Evolutionary conservation across 1,140 invertebrate species (phyloP), one percentile per base, ranked within the genome.

Genomic region (Dendroctonus ponderosae): DNA sequence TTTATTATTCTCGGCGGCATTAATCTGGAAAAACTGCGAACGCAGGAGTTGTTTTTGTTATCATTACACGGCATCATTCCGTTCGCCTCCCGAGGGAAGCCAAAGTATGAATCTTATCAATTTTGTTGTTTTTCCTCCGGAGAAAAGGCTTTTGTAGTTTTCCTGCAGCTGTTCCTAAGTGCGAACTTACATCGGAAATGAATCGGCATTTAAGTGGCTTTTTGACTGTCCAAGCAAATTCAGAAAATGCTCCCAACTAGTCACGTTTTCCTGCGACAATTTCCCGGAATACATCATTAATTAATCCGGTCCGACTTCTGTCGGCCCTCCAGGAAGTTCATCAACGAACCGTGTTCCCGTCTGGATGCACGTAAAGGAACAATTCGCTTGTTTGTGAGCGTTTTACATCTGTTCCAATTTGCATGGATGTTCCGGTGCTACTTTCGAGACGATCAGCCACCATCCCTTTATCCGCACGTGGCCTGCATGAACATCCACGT

Each of bases 21-120:
- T 62, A 62, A 62, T 62, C 61, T 53, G 50, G 61, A 62, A 53
- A 62, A 52, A 62, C 54, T 15, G 61, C 38, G n/a, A 54, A 42
- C 14, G 61, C 44, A n/a, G 61, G 39, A 53, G 61, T 43, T 52
- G 38, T 62, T 52, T 62, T 52, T 42, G 41, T 62, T 62, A 53
- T 62, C 26, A 50, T 62, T 51, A 60, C 58, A 48, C 38, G 15
- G 58, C 38, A 43, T 38, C 12, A 60, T 46, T 40, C 49, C 49
- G 49, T 46, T 56, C 40, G 40, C 44, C 26, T 58, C 41, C 40
- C 42, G 9, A 8, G 11, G 38, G 56, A 14, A 46, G 5, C 14
- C 26, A 58, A 58, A 44, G 26, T 58, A 46, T 44, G 56, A 58
- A 46, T 11, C 8, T 9, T 46, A 46, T 12, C 8, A 9, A 46